Evolutionary conservation across 64 coral and sea anemone genomes (phyloP).

Genomic region (Hydrozoanthus tunicans): DNA sequence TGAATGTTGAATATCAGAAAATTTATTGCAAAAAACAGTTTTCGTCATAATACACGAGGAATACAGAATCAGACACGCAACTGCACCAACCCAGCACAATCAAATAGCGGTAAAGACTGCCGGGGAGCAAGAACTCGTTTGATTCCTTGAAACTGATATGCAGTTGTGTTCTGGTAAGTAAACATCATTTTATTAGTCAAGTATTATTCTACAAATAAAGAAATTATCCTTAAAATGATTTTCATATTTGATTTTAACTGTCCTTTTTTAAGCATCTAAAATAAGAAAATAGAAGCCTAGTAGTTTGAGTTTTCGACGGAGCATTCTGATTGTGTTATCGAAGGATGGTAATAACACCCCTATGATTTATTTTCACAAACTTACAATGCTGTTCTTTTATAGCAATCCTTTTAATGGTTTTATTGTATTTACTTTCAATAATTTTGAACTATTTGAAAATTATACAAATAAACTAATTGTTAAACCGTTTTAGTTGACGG

Average conservation of each 20-base stretch:
- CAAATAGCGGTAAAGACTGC: neutral
- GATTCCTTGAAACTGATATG: neutral
- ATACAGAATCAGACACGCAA: neutral
- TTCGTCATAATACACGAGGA: neutral
- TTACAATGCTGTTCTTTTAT: neutral
- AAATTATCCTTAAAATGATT: neutral
- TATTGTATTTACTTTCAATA: neutral
- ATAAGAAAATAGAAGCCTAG: too few species aligned
- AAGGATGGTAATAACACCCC: too few species aligned
- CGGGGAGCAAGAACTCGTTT: neutral
- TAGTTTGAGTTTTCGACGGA: too few species aligned
- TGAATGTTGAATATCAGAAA: too few species aligned
- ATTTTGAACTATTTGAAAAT: neutral
- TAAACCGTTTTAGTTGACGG: neutral
- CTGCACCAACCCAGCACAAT: neutral
- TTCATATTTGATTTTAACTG: neutral
- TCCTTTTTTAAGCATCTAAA: too few species aligned
- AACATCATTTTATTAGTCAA: neutral
- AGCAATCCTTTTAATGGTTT: neutral
- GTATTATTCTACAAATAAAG: neutral
- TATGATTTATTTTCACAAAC: too few species aligned
- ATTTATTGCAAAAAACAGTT: neutral
- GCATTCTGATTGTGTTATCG: too few species aligned
- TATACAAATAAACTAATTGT: neutral
- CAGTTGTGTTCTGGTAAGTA: neutral